phyloP scores from a whole-genome alignment of 1,140 invertebrate genomes.

The Ips typographus region DNA sequence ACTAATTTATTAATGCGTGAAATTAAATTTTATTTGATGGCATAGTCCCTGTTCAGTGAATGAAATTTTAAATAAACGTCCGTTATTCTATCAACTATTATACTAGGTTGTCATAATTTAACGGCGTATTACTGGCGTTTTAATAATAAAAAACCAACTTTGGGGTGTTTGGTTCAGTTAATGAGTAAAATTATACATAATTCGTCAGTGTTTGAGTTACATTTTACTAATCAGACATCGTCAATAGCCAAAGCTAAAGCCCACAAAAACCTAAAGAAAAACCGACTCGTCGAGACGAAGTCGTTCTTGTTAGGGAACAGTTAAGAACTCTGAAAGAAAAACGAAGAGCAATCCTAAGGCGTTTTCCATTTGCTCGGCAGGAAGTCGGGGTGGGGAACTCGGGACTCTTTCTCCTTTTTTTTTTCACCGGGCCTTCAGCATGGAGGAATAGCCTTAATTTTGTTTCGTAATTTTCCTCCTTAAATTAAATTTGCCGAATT shows the following conservation, averaged over 20 bases:
- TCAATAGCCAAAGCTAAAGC: too few relatives aligned
- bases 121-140: too few relatives aligned
- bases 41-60: background rate
- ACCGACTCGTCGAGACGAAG: too few relatives aligned
- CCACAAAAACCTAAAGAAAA: too few relatives aligned
- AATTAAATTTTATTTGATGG: background rate
- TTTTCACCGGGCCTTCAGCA: background rate
- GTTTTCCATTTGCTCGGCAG: conserved; percentile 20
- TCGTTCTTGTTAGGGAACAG: conserved; percentile 10
- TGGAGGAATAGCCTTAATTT: conserved; percentile 31
- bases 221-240: too few relatives aligned
- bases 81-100: too few relatives aligned
- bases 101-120: too few relatives aligned
- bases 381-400: conserved; percentile 4
- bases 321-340: conserved; percentile 17
- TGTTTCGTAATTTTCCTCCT: conserved; percentile 31
- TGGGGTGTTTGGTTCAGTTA: too few relatives aligned
- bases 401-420: conserved; percentile 12
- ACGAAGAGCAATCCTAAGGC: conserved; percentile 7
- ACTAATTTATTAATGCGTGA: conserved; percentile 1
- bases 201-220: too few relatives aligned
- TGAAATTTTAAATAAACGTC: background rate
- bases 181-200: too few relatives aligned
- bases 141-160: too few relatives aligned
- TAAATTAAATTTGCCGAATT: conserved; percentile 34